Conservation (phyloP, 2,888 invertebrate genomes). For the Drosophila kuntzei region DNA sequence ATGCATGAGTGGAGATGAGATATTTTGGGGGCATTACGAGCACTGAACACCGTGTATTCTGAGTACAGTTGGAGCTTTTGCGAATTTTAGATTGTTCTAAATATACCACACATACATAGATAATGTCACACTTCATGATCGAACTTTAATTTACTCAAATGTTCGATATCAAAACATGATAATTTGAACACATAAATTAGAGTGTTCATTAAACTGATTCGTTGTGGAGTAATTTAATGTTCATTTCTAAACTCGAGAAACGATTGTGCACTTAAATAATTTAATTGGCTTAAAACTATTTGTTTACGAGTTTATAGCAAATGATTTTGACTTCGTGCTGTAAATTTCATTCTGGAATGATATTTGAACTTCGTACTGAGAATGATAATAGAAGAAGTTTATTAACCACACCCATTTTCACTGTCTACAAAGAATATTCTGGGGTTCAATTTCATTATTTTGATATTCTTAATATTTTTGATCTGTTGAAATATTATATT, state of each 20-base stretch:
- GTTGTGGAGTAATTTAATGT: neutral
- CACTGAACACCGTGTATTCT: neutral
- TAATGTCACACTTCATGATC: neutral
- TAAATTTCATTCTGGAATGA: neutral
- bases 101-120: neutral
- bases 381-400: neutral
- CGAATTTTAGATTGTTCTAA: neutral
- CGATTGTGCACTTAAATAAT: neutral
- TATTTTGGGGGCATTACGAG: neutral
- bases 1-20: slow-evolving; percentile 38
- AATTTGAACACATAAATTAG: neutral
- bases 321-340: neutral
- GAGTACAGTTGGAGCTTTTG: slow-evolving; percentile 10
- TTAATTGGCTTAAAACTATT: neutral
- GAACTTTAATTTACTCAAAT: neutral
- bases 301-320: neutral
- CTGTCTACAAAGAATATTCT: neutral
- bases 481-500: neutral
- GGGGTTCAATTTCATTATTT: neutral
- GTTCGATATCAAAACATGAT: neutral
- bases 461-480: neutral
- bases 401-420: neutral
- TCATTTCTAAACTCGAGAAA: neutral
- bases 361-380: neutral
- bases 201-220: neutral